A percentile compares a stretch with the other conserved stretches of the same genome.
Evolutionary conservation across 2,888 invertebrate species (phyloP).

Genomic region (Aelia acuminata): DNA sequence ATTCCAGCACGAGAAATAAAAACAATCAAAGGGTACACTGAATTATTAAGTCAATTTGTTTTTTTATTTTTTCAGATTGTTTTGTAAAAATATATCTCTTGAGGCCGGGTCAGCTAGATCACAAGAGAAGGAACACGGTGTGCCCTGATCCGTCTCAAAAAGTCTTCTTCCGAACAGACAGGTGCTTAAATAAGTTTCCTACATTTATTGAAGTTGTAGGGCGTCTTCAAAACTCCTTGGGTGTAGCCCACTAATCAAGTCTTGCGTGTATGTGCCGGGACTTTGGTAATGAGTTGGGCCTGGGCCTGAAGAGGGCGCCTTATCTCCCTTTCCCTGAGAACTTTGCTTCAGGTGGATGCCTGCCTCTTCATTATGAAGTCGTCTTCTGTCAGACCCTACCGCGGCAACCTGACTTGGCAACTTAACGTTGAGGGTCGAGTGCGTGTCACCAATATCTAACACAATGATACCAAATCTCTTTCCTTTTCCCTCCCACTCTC

Average conservation of each 20-base stretch:
- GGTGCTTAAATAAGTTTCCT: constrained; percentile 26
- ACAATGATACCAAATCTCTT: too few relatives aligned
- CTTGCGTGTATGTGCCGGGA: constrained; percentile 8
- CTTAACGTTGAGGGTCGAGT: background rate
- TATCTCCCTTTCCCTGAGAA: constrained; percentile 14
- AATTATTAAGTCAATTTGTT: too few relatives aligned
- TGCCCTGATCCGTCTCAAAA: background rate
- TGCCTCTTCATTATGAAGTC: background rate
- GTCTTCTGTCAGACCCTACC: background rate
- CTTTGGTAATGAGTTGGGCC: constrained; percentile 23
- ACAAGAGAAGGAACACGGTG: background rate
- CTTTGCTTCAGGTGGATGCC: background rate
- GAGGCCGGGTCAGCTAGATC: background rate
- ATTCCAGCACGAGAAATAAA: too few relatives aligned
- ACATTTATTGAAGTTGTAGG: constrained; percentile 22
- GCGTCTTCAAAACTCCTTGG: constrained; percentile 24
- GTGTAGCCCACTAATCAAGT: constrained; percentile 19
- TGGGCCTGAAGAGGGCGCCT: constrained; percentile 19
- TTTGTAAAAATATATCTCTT: background rate
- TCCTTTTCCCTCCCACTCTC: too few relatives aligned
- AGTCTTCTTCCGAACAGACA: background rate
- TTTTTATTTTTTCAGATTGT: too few relatives aligned
- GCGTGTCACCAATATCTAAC: background rate
- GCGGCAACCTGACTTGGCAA: too few relatives aligned
- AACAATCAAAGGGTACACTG: too few relatives aligned